Base-by-base conservation (phyloP, 2,888 invertebrate genomes). In the Rotaria sp. region DNA sequence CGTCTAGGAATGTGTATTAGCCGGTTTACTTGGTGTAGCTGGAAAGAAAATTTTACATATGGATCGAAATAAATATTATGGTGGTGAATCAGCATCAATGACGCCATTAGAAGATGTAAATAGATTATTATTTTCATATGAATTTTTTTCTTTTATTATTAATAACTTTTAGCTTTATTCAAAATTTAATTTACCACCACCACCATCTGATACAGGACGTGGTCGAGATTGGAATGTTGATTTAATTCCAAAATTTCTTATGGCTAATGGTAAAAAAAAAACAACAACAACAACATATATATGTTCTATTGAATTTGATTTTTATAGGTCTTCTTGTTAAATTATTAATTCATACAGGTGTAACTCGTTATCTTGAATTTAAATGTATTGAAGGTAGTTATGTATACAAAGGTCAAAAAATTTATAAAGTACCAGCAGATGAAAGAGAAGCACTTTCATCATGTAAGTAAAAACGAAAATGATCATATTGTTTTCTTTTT, bases 31-130 rank as follows among this genome's bases (percentile, higher is more conserved):
- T 89, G 97, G 98, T 87, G 98, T 98, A 87, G 96, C 96, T 89
- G 97, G 98, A 89, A 99, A 99, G 93, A 98, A 97, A 92, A 98
- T 99, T 88, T 93, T 99, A 89, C 99, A 99, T 93, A 96, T 99
- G 93, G 99, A 99, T 93, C 95, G 97, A 90, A 99, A 99, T 93
- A 97, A 97, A 93, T 99, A 99, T 93, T 99, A 99, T 93, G 99
- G 99, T 89, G 99, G 97, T 89, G 99, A 99, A 92, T 97, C 97
- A 91, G 98, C 99, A 90, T 99, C 99, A 90, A 95, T 99, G 92
- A 98, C 98, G 90, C 99, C 99, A 89, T 93, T 99, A 91, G 96
- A 97, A 92, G 97, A 97, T 84, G 91, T 91, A 88, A 88, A 88
- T 87, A 38, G 13, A 21, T 67, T 8, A n/a, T 88, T 84, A 24